Conservation (phyloP, 2,888 invertebrate genomes). For the Ormia ochracea region DNA sequence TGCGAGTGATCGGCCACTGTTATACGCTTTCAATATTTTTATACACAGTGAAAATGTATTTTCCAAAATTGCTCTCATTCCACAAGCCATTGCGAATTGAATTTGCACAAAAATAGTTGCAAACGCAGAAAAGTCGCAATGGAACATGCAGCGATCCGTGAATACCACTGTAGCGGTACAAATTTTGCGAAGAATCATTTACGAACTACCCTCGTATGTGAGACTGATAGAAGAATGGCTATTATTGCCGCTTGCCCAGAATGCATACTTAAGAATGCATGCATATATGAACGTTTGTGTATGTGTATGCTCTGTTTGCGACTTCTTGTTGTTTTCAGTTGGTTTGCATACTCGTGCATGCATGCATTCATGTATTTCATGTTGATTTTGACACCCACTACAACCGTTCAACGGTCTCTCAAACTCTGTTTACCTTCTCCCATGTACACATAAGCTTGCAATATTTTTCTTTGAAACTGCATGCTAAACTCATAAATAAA, state of each 20-base stretch:
- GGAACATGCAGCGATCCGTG: too few species aligned
- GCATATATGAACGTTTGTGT: too few species aligned
- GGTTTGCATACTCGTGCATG: constrained; percentile 23
- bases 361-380: constrained; percentile 23
- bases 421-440: not conserved
- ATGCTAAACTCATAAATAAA: not conserved
- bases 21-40: too few species aligned
- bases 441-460: not conserved
- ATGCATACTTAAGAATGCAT: too few species aligned
- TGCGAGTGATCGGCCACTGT: too few species aligned
- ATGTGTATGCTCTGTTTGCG: constrained; percentile 35
- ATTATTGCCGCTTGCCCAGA: constrained; percentile 34
- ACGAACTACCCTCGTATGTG: not conserved
- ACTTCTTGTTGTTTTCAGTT: constrained; percentile 31
- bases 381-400: constrained; percentile 58
- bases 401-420: constrained; percentile 37
- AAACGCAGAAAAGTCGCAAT: too few species aligned
- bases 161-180: too few species aligned
- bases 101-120: too few species aligned
- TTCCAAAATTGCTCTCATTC: too few species aligned
- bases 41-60: too few species aligned
- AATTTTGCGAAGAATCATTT: not conserved
- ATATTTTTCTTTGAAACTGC: not conserved
- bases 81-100: too few species aligned
- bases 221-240: not conserved